phyloP scores from a whole-genome alignment of 2,113 vertebrate species.

The Rhegmatorhina hoffmannsi region DNA sequence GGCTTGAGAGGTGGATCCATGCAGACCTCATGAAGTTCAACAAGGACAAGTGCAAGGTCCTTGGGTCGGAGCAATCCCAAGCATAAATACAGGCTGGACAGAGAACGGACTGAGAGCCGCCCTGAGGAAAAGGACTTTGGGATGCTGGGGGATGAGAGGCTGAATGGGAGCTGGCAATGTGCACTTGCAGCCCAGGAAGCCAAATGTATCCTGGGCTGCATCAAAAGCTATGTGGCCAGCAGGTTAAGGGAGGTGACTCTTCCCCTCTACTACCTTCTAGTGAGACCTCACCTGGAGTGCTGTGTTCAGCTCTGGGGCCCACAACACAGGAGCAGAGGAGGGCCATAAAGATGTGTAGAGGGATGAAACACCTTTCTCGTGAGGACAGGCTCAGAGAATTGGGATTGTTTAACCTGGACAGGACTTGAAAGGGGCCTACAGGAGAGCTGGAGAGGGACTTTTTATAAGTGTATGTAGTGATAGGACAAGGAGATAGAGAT shows the following conservation, averaged over 20 bases:
- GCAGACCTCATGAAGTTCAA: background rate
- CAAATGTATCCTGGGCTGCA: background rate
- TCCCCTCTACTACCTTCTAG: background rate
- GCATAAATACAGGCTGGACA: background rate
- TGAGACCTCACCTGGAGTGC: background rate
- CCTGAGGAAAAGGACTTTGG: background rate
- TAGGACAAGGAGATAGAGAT: background rate
- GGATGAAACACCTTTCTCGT: background rate
- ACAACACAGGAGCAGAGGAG: background rate
- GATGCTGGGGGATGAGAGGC: background rate
- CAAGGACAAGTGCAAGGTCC: background rate
- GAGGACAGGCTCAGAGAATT: background rate
- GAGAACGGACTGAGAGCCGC: background rate
- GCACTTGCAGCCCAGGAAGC: accelerated
- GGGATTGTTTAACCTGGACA: background rate
- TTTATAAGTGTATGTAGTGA: background rate
- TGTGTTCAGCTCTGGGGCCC: background rate
- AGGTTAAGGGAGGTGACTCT: background rate
- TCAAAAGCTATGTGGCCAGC: background rate
- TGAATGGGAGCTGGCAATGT: background rate
- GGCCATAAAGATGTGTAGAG: background rate
- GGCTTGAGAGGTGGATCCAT: background rate
- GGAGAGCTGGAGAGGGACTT: background rate
- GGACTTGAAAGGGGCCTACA: background rate
- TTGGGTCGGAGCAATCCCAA: background rate